Evolutionary conservation across 1,140 invertebrate genomes (phyloP), one percentile per base, ranked within the genome.

Genomic region (Zaprionus davidi): DNA sequence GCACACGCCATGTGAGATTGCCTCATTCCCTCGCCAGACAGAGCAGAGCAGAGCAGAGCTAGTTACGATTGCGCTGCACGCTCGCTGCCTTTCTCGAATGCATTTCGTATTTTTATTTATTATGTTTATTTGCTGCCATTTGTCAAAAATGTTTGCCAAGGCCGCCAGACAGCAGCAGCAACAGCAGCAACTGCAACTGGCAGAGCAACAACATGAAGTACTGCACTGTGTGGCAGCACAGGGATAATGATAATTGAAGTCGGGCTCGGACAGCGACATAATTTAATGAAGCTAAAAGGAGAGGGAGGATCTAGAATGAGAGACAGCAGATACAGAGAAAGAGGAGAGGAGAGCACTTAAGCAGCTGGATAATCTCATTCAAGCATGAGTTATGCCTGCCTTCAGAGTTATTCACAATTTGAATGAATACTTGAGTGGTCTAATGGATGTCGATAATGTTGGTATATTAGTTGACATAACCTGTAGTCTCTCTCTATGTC

Each of bases 101-200:
- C 80, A 82, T 74, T 87, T 88, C 71, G 77, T 67, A 80, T 74
- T 83, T 86, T 88, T 87, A 87, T 87, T 87, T 87, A 87, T 87
- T 88, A 87, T 88, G 86, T 90, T 90, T 88, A 88, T 87, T 88
- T 87, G 84, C 74, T 76, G 85, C 81, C 85, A 87, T 87, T 87
- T 87, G 85, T 87, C 84, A 90, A 82, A 84, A 64, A 75, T 83
- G 79, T 86, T 78, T 68, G 77, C 70, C 74, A 75, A 84, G 81
- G 81, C 78, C 78, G 62, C 64, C 74, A 69, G 36, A 49, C 64
- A 63, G 20, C 55, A 71, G 62, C 46, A 22, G 22, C 51, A 64
- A 63, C 55, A 71, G 62, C 46, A 22, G 22, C 51, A 64, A 63
- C 41, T 63, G 22, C 22, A 65, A 58, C 65, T 67, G 46, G 20